Base-by-base conservation (phyloP, 2,113 vertebrate species). In the Xiphophorus maculatus region DNA sequence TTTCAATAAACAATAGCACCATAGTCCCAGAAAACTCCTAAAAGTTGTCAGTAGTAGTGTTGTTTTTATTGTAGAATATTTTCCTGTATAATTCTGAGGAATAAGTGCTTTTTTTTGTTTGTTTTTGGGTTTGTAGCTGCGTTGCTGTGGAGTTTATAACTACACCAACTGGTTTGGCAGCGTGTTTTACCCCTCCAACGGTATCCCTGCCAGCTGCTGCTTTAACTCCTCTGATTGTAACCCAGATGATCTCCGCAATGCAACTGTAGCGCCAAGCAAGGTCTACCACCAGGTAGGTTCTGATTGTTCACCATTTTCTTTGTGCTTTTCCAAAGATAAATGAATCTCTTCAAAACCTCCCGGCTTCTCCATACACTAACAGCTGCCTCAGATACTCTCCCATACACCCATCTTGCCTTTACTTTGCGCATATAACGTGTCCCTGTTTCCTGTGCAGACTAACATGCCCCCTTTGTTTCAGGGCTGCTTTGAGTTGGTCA, bases 401-500 rank as follows among this genome's bases (percentile, higher is more conserved):
- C 79, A 74, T 22, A 65, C 73, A 15, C 70, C 65, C 80, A 67
- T 84, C 48, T 61, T 83, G 27, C 84, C 84, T 42, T 66, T 90
- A 61, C 76, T 79, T 37, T 83, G 84, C 71, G 69, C 81, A 62
- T 74, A 64, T 80, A 86, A 88, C 83, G 28, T 30, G 25, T 81
- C 82, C 87, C 5, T 5, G 22, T 29, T 14, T 77, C 79, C 73
- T 37, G 65, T 67, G 73, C 84, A 0, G 30, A 83, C 73, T 83
- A 76, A 81, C 83, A 64, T 67, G 54, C 66, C 82, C 37, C 69
- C 82, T 88, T 66, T 88, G 42, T 85, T 87, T 37, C 87, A 99
- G 98, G 98, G 98, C 81, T 99, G 98, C 90, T 99, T 98, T 29
- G 97, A 99, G 91, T 93, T 99, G 94, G 98, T 99, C 93, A 99